A percentile compares a stretch with the other conserved stretches of the same genome.
These are phyloP conservation scores for Coracias cyanogaster DNA, from an alignment of 2,797 vertebrate species.

Conservation along the genomic window DNA sequence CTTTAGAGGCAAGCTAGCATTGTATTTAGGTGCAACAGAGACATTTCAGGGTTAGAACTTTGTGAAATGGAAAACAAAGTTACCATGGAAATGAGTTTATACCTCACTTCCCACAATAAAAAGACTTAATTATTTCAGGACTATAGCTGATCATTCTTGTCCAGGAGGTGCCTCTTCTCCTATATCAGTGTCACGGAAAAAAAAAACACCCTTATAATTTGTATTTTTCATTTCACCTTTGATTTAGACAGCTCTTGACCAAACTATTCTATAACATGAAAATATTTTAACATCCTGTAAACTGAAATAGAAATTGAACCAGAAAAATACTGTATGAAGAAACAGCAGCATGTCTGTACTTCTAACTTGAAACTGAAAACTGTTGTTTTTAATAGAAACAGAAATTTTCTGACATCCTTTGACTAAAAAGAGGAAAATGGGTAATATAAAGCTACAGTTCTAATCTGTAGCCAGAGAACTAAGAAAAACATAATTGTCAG, in stretches of 20 bases:
- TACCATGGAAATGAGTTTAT: background rate
- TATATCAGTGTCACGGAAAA: background rate
- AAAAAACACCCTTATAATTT: background rate
- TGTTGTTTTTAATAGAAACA: background rate
- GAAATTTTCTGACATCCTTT: background rate
- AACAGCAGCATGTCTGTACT: background rate
- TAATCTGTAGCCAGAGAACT: background rate
- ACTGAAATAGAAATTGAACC: background rate
- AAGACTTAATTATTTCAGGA: background rate
- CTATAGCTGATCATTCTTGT: background rate
- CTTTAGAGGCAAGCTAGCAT: background rate
- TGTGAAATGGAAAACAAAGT: background rate
- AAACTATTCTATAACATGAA: background rate
- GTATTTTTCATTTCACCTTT: background rate
- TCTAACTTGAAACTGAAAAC: background rate
- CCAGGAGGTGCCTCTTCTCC: background rate
- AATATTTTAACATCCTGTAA: background rate
- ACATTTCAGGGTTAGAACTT: background rate
- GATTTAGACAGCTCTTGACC: background rate
- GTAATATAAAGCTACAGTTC: slow-evolving; percentile 9
- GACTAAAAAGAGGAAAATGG: background rate
- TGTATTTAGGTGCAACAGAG: background rate
- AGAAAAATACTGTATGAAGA: background rate
- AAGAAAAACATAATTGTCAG: background rate
- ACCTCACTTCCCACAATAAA: background rate